These are phyloP conservation scores for Oreochromis niloticus DNA, from an alignment of 2,113 vertebrate genomes.

Conservation along the genomic window DNA sequence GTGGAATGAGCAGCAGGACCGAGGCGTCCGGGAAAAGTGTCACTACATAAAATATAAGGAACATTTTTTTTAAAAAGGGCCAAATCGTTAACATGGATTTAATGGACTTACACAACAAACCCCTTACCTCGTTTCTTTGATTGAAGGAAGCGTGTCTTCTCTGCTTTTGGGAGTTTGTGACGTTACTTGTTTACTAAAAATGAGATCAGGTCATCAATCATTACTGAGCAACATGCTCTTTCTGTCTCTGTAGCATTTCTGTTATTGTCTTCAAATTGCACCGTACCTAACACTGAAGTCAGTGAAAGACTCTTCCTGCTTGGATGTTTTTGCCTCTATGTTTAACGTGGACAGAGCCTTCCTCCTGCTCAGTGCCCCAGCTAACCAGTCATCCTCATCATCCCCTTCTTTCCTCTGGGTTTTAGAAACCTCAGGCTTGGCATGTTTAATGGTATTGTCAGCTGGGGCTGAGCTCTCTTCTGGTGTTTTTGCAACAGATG, in stretches of 20 bases:
- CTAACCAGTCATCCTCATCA: constrained; percentile 77
- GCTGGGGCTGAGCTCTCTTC: not conserved
- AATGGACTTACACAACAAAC: not conserved
- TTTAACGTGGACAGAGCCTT: constrained; percentile 54
- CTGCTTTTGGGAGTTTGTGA: constrained; percentile 6
- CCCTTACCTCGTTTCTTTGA: constrained; percentile 35
- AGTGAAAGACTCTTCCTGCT: constrained; percentile 13
- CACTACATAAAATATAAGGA: not conserved
- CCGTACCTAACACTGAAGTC: constrained; percentile 41
- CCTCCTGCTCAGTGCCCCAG: constrained; percentile 71
- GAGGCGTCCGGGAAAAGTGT: not conserved
- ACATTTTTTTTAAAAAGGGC: not conserved
- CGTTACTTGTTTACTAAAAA: constrained; percentile 47
- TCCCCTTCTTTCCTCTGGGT: constrained; percentile 2
- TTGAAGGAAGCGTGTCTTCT: constrained; percentile 12
- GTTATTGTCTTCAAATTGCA: not conserved
- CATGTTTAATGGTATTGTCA: not conserved
- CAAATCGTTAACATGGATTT: not conserved
- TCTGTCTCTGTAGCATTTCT: not conserved
- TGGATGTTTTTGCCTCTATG: constrained; percentile 32
- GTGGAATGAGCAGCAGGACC: constrained; percentile 15
- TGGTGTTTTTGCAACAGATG: not conserved
- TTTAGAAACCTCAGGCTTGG: constrained; percentile 5
- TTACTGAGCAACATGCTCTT: not conserved
- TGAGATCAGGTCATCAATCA: not conserved